Percentiles rank a stretch among this genome's conserved stretches.
phyloP scores from a whole-genome alignment of 2,888 invertebrate species.

The Lacanobia oleracea region DNA sequence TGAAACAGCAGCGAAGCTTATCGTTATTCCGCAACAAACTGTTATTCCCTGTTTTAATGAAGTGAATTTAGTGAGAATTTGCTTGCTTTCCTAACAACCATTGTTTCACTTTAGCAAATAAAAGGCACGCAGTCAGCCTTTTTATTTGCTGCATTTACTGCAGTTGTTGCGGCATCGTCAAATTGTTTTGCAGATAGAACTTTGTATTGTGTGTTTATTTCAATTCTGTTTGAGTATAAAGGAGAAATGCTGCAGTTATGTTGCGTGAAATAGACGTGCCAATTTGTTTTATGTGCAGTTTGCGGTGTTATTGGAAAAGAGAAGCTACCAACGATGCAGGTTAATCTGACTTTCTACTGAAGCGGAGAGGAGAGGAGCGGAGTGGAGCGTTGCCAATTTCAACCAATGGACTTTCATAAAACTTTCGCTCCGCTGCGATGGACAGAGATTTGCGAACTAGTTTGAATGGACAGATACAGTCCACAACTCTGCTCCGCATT shows the following conservation, averaged over 20 bases:
- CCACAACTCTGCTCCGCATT: too few species aligned
- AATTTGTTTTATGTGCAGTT: background rate
- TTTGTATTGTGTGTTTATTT: conserved; percentile 36
- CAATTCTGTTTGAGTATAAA: conserved; percentile 17
- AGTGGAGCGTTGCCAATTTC: too few species aligned
- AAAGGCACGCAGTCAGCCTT: conserved; percentile 29
- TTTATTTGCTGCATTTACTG: conserved; percentile 49
- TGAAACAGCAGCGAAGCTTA: conserved; percentile 63
- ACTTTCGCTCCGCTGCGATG: too few species aligned
- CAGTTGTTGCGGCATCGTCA: conserved; percentile 34
- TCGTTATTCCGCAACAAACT: conserved; percentile 62
- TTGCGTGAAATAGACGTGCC: background rate
- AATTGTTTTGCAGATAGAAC: conserved; percentile 55
- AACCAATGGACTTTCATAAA: too few species aligned
- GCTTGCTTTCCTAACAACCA: conserved; percentile 46
- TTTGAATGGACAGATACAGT: too few species aligned
- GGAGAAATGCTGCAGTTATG: background rate
- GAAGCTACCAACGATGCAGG: background rate
- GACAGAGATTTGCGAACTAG: too few species aligned
- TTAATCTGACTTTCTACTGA: background rate
- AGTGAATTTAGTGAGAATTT: conserved; percentile 64
- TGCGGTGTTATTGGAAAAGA: background rate
- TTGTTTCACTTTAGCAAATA: conserved; percentile 56
- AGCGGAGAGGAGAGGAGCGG: too few species aligned
- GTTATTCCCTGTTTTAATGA: conserved; percentile 65